phyloP scores from a whole-genome alignment of 2,888 invertebrate species.

The Encarsia formosa region DNA sequence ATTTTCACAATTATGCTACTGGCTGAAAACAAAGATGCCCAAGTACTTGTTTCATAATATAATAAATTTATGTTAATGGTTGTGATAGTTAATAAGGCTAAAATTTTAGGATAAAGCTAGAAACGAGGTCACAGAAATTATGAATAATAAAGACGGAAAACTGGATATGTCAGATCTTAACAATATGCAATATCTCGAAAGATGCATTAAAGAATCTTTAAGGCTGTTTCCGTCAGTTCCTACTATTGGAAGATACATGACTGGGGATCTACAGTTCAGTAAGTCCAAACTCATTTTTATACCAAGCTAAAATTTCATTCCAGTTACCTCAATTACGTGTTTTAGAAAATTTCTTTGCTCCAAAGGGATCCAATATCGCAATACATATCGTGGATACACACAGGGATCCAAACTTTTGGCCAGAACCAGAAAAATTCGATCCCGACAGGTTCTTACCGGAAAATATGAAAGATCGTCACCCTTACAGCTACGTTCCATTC shows the following conservation, averaged over 20 bases:
- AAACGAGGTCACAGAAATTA: conserved; percentile 45
- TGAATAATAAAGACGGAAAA: conserved; percentile 53
- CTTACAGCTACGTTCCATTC: conserved; percentile 6
- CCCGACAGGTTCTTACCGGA: conserved; percentile 12
- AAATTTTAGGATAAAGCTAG: conserved; percentile 30
- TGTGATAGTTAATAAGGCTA: no score
- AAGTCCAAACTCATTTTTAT: no score
- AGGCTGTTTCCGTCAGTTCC: conserved; percentile 63
- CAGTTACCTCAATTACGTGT: no score
- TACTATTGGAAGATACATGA: not conserved
- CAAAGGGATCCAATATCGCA: not conserved
- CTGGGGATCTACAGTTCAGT: conserved; percentile 7
- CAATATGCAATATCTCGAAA: conserved; percentile 65
- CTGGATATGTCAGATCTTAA: conserved; percentile 57
- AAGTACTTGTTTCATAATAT: no score
- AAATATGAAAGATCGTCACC: not conserved
- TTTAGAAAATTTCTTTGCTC: conserved; percentile 2
- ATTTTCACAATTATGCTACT: conserved; percentile 54
- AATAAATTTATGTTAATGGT: no score
- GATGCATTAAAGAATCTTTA: conserved; percentile 66
- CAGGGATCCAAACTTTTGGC: conserved; percentile 11
- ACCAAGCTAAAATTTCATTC: no score
- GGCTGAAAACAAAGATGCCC: conserved; percentile 52
- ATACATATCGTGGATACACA: conserved; percentile 5
- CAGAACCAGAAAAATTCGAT: conserved; percentile 9